Evolutionary conservation across 2,888 invertebrate species (phyloP).

Genomic region (Osmoderma eremita): DNA sequence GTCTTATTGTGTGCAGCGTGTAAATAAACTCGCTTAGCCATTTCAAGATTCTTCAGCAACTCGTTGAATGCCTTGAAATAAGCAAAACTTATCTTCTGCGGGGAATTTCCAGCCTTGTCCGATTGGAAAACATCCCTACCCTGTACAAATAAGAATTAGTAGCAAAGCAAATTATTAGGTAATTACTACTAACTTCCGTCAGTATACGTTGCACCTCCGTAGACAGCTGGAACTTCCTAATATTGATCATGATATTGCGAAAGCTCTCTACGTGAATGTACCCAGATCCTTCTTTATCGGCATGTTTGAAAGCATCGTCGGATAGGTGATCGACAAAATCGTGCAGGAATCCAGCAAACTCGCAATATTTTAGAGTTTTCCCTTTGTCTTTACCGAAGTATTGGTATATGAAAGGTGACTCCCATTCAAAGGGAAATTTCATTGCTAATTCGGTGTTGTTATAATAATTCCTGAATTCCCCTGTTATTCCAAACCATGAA

Average conservation of each 20-base stretch:
- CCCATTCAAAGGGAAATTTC: constrained; percentile 94
- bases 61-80: constrained; percentile 99
- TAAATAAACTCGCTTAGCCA: constrained; percentile 94
- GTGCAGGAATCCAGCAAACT: constrained; percentile 98
- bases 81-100: constrained; percentile 92
- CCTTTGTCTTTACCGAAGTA: constrained; percentile 97
- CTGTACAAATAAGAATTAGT: neutral
- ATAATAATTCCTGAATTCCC: constrained; percentile 95
- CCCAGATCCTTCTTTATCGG: constrained; percentile 89
- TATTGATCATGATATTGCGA: constrained; percentile 91
- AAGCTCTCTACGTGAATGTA: constrained; percentile 95
- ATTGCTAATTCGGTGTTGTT: constrained; percentile 90
- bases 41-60: constrained; percentile 97
- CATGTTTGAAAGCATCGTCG: constrained; percentile 92
- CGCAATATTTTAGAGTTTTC: constrained; percentile 88
- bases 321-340: constrained; percentile 99
- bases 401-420: constrained; percentile 91
- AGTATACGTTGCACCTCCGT: constrained; percentile 91
- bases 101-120: constrained; percentile 76
- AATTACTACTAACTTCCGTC: constrained; percentile 78
- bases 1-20: constrained; percentile 89
- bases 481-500: too few species aligned
- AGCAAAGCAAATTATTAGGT: neutral
- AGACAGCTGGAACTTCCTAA: constrained; percentile 95
- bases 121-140: constrained; percentile 64